Evolutionary conservation across 2,797 vertebrate species (phyloP).

Genomic region (Eulemur rubriventer): DNA sequence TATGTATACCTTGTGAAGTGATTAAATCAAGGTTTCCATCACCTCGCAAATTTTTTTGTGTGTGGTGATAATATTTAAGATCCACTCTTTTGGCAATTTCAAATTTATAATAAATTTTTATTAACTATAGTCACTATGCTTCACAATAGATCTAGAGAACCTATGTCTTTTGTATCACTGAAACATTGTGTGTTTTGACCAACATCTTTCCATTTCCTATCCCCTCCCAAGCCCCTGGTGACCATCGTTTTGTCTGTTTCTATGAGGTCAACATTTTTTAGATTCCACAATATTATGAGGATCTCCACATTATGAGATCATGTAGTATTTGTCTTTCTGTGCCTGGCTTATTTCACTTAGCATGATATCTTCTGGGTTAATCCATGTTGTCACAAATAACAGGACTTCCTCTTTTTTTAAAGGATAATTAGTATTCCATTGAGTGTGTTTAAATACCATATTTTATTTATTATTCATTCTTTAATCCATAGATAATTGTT

Average conservation of each 20-base stretch:
- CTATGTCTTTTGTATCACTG: neutral
- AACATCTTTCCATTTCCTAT: neutral
- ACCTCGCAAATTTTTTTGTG: neutral
- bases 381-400: neutral
- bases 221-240: neutral
- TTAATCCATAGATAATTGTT: neutral
- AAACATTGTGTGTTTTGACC: neutral
- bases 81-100: neutral
- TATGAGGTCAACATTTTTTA: neutral
- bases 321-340: neutral
- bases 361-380: neutral
- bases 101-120: neutral
- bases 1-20: neutral
- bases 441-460: neutral
- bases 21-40: neutral
- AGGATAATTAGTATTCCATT: neutral
- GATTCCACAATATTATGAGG: neutral
- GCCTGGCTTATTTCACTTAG: neutral
- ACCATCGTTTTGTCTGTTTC: neutral
- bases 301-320: neutral
- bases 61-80: neutral
- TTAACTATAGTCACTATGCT: neutral
- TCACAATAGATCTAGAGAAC: neutral
- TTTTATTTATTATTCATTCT: neutral
- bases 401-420: neutral